Percentiles rank a stretch among this genome's conserved stretches.
phyloP scores from a whole-genome alignment of 2,797 vertebrate genomes.

The Caiman crocodilus region DNA sequence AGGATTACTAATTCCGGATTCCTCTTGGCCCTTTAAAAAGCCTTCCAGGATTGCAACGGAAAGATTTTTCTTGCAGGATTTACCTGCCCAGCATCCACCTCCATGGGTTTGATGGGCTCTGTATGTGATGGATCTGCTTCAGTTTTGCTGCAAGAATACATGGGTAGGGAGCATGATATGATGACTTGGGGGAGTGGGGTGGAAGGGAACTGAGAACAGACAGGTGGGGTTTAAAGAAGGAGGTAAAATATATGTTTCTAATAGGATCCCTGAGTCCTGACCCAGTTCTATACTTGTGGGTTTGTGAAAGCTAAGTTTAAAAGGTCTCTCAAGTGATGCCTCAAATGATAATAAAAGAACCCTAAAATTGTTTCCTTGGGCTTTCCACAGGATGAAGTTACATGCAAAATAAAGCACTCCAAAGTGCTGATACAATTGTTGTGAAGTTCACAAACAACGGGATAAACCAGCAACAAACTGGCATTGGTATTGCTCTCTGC shows the following conservation, averaged over 20 bases:
- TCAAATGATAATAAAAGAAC: background rate
- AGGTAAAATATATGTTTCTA: background rate
- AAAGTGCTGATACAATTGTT: background rate
- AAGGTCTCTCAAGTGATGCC: fast-evolving
- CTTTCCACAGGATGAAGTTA: background rate
- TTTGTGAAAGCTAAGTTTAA: background rate
- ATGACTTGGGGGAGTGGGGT: background rate
- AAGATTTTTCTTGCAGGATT: too few relatives aligned
- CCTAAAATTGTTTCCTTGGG: background rate
- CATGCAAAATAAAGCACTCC: background rate
- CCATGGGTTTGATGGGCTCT: background rate
- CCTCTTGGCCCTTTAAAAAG: background rate
- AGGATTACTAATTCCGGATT: background rate
- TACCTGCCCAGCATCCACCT: background rate
- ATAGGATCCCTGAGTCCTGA: background rate
- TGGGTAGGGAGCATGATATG: background rate
- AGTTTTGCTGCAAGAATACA: background rate
- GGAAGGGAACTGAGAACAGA: background rate
- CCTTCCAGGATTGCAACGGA: background rate
- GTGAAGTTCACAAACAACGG: background rate
- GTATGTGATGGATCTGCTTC: background rate
- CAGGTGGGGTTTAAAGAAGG: background rate
- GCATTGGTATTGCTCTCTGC: background rate
- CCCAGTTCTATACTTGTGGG: background rate
- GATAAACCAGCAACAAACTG: background rate